Base-by-base conservation (phyloP, 2,797 vertebrate species). In the Hirundo rustica region DNA sequence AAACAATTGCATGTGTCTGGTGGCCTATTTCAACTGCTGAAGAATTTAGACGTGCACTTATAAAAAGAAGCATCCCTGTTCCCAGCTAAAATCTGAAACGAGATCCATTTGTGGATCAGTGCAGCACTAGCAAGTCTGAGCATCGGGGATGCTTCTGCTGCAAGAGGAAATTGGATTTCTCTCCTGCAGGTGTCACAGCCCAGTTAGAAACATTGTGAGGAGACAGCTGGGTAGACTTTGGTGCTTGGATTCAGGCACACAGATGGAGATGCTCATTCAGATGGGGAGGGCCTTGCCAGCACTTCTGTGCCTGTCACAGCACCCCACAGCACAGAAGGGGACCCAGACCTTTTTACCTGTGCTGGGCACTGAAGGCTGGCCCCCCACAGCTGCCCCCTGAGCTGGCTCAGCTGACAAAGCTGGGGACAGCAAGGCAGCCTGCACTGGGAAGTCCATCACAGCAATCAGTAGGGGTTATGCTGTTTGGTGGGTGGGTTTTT, bases 391-490 rank as follows among this genome's bases (percentile, higher is more conserved):
- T 84, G 53, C 18, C 26, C 40, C 38, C 51, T 4, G 2, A 10
- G 38, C 38, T 62, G 13, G 11, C 60, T 71, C 0, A 0, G 40
- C 36, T 60, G 40, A 21, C 7, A 11, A 9, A 48, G 10, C 17
- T 40, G 18, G 15, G 34, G 32, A 53, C 15, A 50, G 45, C 53
- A 80, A 50, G 40, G 48, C 67, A 74, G 48, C n/a, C 48, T 38
- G 23, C 50, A 3, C 3, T 10, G 58, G 34, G 34, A 9, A 36
- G 20, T 53, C 54, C 42, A 22, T 57, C 73, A 32, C 27, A 16
- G n/a, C 58, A 48, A 11, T 47, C 29, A 6, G 16, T 11, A 19
- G 19, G 17, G 71, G n/a, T 68, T 44, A 29, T 0, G 1, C 27
- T 47, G 71, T 73, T 14, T 11, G 5, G 22, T 34, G 13, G 7